Percentiles rank a stretch among this genome's conserved stretches.
phyloP scores from a whole-genome alignment of 2,888 invertebrate species.

The Polydrusus cervinus region DNA sequence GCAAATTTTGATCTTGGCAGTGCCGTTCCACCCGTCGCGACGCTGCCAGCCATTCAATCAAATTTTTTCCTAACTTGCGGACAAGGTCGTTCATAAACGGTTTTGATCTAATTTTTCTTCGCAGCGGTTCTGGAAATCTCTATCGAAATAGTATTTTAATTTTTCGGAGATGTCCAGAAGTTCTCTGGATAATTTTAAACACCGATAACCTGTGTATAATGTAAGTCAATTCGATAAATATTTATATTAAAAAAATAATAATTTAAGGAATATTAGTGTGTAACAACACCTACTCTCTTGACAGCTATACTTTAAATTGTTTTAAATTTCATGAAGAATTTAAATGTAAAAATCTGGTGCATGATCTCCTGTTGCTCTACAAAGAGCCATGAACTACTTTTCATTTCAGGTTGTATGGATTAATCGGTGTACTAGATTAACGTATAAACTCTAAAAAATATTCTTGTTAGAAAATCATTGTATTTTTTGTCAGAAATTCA shows the following conservation, averaged over 20 bases:
- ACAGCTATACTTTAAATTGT: too few relatives aligned
- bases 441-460: too few relatives aligned
- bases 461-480: too few relatives aligned
- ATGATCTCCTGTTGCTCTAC: conserved; percentile 16
- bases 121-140: background rate
- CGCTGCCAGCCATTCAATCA: conserved; percentile 26
- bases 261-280: background rate
- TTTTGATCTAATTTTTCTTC: background rate
- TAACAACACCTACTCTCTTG: background rate
- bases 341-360: background rate
- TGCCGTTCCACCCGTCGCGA: conserved; percentile 51
- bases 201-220: conserved; percentile 17
- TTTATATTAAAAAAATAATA: background rate
- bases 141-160: background rate
- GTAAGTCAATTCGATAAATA: background rate
- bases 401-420: background rate
- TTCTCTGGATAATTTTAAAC: conserved; percentile 11
- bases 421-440: background rate
- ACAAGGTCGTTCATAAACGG: conserved; percentile 13
- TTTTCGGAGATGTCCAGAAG: background rate
- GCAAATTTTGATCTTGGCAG: conserved; percentile 46
- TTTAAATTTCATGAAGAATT: background rate
- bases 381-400: background rate
- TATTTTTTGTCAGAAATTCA: too few relatives aligned
- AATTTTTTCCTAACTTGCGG: conserved; percentile 24